Percentiles rank a stretch among this genome's conserved stretches.
phyloP scores from a whole-genome alignment of 2,888 invertebrate genomes.

The Lepidochrysops patricia region DNA sequence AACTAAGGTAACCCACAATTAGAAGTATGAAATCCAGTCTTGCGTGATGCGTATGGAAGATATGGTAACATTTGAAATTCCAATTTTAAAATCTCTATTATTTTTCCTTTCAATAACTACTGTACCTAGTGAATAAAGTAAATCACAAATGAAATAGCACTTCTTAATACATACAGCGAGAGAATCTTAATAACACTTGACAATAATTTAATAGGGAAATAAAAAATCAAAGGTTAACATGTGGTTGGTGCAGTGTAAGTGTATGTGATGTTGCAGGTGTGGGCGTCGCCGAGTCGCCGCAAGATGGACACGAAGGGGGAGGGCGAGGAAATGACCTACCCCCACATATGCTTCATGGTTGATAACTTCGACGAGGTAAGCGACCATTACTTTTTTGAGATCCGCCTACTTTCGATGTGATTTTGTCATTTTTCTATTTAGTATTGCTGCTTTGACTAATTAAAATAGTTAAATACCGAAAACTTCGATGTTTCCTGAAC shows the following conservation, averaged over 20 bases:
- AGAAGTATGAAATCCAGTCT: no score
- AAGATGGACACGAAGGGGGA: constrained; percentile 99
- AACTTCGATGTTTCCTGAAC: no score
- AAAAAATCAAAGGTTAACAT: no score
- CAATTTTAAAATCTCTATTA: not conserved
- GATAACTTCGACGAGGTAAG: constrained; percentile 97
- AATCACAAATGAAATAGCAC: not conserved
- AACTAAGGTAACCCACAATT: not conserved
- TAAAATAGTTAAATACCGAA: no score
- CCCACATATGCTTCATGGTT: constrained; percentile 99
- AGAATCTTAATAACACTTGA: no score
- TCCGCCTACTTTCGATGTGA: no score
- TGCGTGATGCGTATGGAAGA: no score
- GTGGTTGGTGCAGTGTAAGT: no score
- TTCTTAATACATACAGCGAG: not conserved
- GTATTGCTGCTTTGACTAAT: no score
- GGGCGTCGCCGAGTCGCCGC: constrained; percentile 96
- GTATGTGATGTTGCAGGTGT: constrained; percentile 75
- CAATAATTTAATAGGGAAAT: no score
- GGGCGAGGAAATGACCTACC: constrained; percentile 98
- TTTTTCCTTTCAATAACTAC: not conserved
- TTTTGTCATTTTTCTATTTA: no score
- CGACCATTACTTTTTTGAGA: no score
- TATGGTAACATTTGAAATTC: not conserved
- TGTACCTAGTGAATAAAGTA: not conserved